Conservation (phyloP, 2,113 vertebrate genomes). For the Microcebus lehilahytsara region DNA sequence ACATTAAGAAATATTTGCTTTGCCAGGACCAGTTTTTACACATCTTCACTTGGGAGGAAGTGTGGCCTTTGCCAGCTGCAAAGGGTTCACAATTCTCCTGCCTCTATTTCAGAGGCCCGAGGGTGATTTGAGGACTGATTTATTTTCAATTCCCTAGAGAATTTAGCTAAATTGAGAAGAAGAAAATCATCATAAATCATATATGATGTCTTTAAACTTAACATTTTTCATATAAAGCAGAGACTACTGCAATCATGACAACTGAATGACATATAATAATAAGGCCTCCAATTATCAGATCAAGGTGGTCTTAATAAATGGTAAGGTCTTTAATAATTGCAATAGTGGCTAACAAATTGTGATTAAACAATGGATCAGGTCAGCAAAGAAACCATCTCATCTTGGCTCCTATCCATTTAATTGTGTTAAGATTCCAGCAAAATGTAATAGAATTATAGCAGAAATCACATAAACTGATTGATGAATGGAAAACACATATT, state of each 20-base stretch:
- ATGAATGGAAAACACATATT: neutral
- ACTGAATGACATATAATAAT: conserved; percentile 40
- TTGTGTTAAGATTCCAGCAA: neutral
- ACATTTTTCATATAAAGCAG: conserved; percentile 46
- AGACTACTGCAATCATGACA: neutral
- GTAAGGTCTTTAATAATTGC: neutral
- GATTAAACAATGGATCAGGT: neutral
- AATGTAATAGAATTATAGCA: neutral
- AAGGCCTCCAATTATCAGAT: neutral
- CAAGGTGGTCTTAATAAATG: neutral
- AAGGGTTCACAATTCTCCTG: neutral
- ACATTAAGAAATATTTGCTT: conserved; percentile 36
- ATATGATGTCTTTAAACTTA: conserved; percentile 55
- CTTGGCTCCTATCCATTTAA: neutral
- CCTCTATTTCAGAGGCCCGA: conserved; percentile 18
- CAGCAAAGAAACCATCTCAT: neutral
- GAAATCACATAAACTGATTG: neutral
- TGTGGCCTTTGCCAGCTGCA: conserved; percentile 9
- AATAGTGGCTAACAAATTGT: neutral
- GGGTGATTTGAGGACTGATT: conserved; percentile 46
- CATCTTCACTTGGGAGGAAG: conserved; percentile 50
- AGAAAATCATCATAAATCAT: conserved; percentile 63
- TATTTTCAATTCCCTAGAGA: conserved; percentile 29
- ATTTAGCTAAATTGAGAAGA: conserved; percentile 54
- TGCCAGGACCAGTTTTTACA: conserved; percentile 8